Evolutionary conservation across 2,888 invertebrate genomes (phyloP), one percentile per base, ranked within the genome.

Genomic region (Parnassius mnemosyne): DNA sequence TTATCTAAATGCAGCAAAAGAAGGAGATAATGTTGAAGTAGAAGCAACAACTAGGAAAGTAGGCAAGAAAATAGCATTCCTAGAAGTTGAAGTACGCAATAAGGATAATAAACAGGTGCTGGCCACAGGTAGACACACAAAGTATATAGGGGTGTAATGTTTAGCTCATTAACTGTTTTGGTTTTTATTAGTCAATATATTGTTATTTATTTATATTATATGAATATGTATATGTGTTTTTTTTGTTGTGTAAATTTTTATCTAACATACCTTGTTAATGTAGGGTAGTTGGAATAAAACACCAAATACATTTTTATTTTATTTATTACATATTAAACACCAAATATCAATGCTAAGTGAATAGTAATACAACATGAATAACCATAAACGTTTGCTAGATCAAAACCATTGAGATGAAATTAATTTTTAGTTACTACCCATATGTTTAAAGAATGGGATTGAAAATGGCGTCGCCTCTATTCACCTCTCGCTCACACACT

Each of bases 81-180:
- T 98, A 10, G 94, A 95, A 72, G 96, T 97, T 12, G 94, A 95
- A 71, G 92, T 98, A 1, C 93, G 92, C 52, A 95, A 96, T 66
- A 97, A 97, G 82, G 88, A 92, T 9, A 95, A 93, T 65, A 95
- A 95, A 60, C 90, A 92, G 53, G 71, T 97, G 1, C 81, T 98
- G 57, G 98, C 97, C 5, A 95, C 93, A 66, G 98, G 97, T 49
- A 93, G 94, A 63, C 98, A 98, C 79, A 97, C 96, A 0, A 98
- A 98, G 81, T 97, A 92, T 75, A 42, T 60, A 16, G 53, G 60
- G 13, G 49, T 53, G 10, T 54, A 54, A 60, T 42, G 9, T 49
- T 2, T n/a, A 25, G 20, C 9, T 9, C 9, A 12, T 49, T 10
- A 49, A 55, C 10, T 55, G 20, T 44, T 41, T 57, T n/a, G 49